Base-by-base conservation (phyloP, 2,888 invertebrate species). In the Drosophila lacicola region DNA sequence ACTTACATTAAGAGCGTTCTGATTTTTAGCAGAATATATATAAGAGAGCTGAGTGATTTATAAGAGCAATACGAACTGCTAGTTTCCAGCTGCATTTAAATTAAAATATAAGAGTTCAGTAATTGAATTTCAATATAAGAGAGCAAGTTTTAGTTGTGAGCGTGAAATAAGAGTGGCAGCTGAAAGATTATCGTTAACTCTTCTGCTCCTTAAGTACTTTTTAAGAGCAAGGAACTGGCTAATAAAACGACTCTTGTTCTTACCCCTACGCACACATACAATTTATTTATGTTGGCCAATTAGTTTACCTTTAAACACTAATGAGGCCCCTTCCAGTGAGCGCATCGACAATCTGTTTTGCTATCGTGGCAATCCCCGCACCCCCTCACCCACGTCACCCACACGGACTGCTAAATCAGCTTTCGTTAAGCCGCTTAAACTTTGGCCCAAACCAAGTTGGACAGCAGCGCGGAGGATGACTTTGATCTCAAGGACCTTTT, bases 401-500 rank as follows among this genome's bases (percentile, higher is more conserved):
- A 17, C 17, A 2, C 17, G 2, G 17, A 17, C 17, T 37, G 36
- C 36, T 41, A 41, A 42, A 44, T 41, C 44, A 42, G 64, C 50
- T 55, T 29, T 41, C 8, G 44, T 34, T 84, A 84, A 81, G 80
- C 82, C n/a, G 84, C 84, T 81, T 81, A 81, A 81, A 78, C 68
- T 83, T 66, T 60, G 47, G 54, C 70, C 70, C 68, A 65, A 64
- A 61, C 68, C 76, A 70, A 70, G 54, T 70, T 46, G 61, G 67
- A 60, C 51, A 53, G 62, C 51, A 34, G 46, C 29, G 49, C 13
- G 6, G 34, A 58, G 57, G 50, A 57, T 70, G 74, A 56, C 84
- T 83, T 83, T 83, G 82, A 86, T 86, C 82, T 81, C 45, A 62
- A 64, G 66, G 71, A 83, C 84, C 83, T 83, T 68, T 82, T 83